Conservation (phyloP, 2,113 vertebrate genomes). For the Athene noctua region DNA sequence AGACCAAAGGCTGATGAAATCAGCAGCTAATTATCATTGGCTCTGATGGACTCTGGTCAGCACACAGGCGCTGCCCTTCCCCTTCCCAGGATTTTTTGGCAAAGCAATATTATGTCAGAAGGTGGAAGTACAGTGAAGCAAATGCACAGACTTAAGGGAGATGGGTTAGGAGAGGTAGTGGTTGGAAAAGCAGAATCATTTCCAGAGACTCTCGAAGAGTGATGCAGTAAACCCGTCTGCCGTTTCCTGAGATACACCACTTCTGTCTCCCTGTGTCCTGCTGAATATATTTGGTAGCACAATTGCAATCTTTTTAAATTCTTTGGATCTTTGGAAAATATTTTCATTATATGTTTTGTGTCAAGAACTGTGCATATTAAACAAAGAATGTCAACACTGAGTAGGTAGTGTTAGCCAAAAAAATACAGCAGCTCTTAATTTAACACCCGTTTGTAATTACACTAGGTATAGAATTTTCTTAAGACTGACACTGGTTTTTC, state of each 20-base stretch:
- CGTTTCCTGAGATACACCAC: neutral
- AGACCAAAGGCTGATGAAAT: slow-evolving; percentile 33
- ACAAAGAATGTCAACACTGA: neutral
- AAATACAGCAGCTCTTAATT: neutral
- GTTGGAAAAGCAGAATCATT: neutral
- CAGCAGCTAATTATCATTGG: slow-evolving; percentile 14
- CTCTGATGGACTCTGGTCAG: neutral
- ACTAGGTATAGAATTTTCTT: neutral
- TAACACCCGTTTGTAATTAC: neutral
- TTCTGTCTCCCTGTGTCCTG: neutral
- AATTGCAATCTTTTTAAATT: neutral
- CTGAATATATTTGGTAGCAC: neutral
- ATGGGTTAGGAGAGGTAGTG: neutral
- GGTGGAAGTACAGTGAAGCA: neutral
- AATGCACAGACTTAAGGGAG: neutral
- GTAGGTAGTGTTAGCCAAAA: neutral
- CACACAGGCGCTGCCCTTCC: neutral
- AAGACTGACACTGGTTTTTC: neutral
- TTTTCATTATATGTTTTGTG: neutral
- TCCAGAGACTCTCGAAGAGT: neutral
- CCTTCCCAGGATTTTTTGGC: neutral
- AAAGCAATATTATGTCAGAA: neutral
- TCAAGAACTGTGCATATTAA: neutral
- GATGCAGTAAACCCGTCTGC: neutral
- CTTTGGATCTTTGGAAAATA: neutral